A percentile compares a stretch with the other conserved stretches of the same genome.
These are phyloP conservation scores for Corythornis leucogaster DNA, from an alignment of 2,797 vertebrate genomes.

Conservation along the genomic window DNA sequence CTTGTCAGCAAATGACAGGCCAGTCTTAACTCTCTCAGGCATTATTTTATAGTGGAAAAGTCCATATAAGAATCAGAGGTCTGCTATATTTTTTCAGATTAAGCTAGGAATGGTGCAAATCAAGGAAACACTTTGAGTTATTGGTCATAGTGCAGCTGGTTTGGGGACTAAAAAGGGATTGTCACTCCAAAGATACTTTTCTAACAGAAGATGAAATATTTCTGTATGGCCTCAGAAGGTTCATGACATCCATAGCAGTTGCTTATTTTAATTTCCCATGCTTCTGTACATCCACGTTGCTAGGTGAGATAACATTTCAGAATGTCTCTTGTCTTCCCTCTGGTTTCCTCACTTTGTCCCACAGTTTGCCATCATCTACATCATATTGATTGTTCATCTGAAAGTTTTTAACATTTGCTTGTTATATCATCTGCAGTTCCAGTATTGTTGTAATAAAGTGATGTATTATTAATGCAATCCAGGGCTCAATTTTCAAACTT, in stretches of 20 bases:
- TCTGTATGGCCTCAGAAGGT: not conserved
- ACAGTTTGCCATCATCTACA: not conserved
- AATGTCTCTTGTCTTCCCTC: not conserved
- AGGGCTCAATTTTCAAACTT: slow-evolving; percentile 56
- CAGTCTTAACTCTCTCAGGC: not conserved
- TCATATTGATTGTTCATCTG: not conserved
- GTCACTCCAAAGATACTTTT: not conserved
- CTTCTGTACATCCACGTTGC: not conserved
- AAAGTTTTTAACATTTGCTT: slow-evolving; percentile 23
- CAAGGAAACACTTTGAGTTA: not conserved
- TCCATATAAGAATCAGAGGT: not conserved
- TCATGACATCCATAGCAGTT: not conserved
- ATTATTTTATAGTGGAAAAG: not conserved
- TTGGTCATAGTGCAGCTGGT: not conserved
- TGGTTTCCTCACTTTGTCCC: not conserved
- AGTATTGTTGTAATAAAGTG: slow-evolving; percentile 38
- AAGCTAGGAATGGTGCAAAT: not conserved
- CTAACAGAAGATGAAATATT: not conserved
- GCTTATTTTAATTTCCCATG: not conserved
- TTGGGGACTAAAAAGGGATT: not conserved
- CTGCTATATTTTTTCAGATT: not conserved
- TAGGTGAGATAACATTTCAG: not conserved
- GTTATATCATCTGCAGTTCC: slow-evolving; percentile 29
- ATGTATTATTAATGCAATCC: slow-evolving; percentile 58
- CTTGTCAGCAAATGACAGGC: not conserved